These are phyloP conservation scores for Ruditapes philippinarum DNA, from an alignment of 1,140 invertebrate genomes.

Conservation along the genomic window DNA sequence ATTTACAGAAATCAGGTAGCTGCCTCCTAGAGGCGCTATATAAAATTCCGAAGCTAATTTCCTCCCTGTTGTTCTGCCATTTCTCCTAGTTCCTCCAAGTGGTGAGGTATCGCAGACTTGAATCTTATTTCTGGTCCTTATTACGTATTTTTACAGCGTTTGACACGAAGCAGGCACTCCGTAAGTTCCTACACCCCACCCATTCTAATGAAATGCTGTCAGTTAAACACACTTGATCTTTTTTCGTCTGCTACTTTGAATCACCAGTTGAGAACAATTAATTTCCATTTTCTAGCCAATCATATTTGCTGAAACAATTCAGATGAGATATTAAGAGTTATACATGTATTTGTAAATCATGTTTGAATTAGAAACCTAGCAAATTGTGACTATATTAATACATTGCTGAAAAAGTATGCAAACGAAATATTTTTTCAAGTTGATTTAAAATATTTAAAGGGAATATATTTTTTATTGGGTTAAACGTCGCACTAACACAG, in stretches of 20 bases:
- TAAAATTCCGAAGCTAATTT: conserved; percentile 23
- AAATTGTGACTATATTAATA: too few relatives aligned
- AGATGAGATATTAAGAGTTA: too few relatives aligned
- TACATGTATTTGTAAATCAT: too few relatives aligned
- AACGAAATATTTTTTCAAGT: too few relatives aligned
- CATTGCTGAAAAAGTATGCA: too few relatives aligned
- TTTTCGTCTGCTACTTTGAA: neutral
- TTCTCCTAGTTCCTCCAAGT: neutral
- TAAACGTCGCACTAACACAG: too few relatives aligned
- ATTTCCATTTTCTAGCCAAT: too few relatives aligned
- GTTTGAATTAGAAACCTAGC: too few relatives aligned
- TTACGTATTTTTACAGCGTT: neutral
- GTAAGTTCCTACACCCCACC: neutral
- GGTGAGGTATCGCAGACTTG: conserved; percentile 3
- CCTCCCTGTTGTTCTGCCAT: neutral
- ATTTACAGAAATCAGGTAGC: conserved; percentile 14
- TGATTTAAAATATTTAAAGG: too few relatives aligned
- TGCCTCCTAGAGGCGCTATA: conserved; percentile 3
- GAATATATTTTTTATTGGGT: too few relatives aligned
- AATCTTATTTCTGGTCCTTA: neutral
- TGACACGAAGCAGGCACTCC: neutral
- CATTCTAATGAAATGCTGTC: conserved; percentile 5
- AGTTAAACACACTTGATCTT: neutral
- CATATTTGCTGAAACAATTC: too few relatives aligned
- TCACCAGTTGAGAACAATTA: too few relatives aligned